phyloP scores from a whole-genome alignment of 2,113 vertebrate species.

The Lophotis ruficrista region DNA sequence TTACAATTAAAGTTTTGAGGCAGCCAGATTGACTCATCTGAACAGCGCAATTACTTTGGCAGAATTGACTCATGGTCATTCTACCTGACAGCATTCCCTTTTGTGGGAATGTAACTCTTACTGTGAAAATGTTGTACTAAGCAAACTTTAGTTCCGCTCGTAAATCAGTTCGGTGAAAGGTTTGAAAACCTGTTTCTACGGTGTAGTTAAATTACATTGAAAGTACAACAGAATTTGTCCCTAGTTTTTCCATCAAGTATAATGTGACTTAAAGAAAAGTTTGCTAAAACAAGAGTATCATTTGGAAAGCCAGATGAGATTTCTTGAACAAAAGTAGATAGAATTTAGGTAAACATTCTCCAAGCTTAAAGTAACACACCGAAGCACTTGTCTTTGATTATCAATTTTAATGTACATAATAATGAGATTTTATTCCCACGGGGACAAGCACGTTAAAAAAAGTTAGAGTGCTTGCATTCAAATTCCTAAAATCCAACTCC shows the following conservation, averaged over 20 bases:
- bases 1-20: background rate
- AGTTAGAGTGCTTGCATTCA: background rate
- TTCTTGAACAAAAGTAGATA: background rate
- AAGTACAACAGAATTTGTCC: slow-evolving; percentile 52
- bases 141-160: slow-evolving; percentile 44
- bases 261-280: slow-evolving; percentile 24
- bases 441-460: background rate
- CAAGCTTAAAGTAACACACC: slow-evolving; percentile 23
- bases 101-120: slow-evolving; percentile 39
- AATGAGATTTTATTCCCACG: background rate
- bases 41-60: background rate
- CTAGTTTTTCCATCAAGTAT: slow-evolving; percentile 48
- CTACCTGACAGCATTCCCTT: slow-evolving; percentile 60
- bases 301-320: slow-evolving; percentile 1
- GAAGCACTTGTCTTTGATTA: slow-evolving; percentile 30
- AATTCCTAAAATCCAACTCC: background rate
- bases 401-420: slow-evolving; percentile 30
- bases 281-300: background rate
- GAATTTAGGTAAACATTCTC: slow-evolving; percentile 18
- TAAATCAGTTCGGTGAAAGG: slow-evolving; percentile 53
- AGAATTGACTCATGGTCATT: slow-evolving; percentile 59
- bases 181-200: slow-evolving; percentile 53
- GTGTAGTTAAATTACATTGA: slow-evolving; percentile 48
- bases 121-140: slow-evolving; percentile 51
- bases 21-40: background rate